These are phyloP conservation scores for Struthio camelus DNA, from an alignment of 2,113 vertebrate genomes.

Conservation along the genomic window DNA sequence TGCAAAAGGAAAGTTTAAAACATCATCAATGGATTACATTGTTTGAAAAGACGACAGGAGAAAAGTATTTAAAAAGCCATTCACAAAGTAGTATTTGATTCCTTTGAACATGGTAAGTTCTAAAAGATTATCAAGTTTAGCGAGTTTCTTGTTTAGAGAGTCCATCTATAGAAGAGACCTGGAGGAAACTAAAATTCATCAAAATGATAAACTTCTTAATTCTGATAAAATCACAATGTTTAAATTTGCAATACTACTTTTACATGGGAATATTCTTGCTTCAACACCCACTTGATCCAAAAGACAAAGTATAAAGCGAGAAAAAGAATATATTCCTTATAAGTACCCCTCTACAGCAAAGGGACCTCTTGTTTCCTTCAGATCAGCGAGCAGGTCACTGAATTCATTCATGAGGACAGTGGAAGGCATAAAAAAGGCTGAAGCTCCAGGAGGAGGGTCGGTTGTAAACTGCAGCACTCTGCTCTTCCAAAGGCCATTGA, in stretches of 20 bases:
- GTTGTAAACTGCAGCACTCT: not conserved
- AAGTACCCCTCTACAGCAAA: not conserved
- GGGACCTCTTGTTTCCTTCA: not conserved
- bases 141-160: rapidly evolving
- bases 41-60: not conserved
- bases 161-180: not conserved
- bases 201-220: not conserved
- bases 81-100: not conserved
- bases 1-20: not conserved
- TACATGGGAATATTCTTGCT: not conserved
- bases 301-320: not conserved
- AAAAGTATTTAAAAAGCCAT: not conserved
- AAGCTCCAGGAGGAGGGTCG: not conserved
- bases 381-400: not conserved
- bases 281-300: not conserved
- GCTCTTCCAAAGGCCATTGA: not conserved
- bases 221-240: not conserved
- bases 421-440: not conserved
- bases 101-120: not conserved
- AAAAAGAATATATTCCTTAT: not conserved
- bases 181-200: not conserved
- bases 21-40: not conserved
- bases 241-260: not conserved
- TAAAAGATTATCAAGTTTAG: not conserved
- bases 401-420: not conserved